These are phyloP conservation scores for Leptodirus hochenwartii DNA, from an alignment of 2,888 invertebrate species.

Conservation along the genomic window DNA sequence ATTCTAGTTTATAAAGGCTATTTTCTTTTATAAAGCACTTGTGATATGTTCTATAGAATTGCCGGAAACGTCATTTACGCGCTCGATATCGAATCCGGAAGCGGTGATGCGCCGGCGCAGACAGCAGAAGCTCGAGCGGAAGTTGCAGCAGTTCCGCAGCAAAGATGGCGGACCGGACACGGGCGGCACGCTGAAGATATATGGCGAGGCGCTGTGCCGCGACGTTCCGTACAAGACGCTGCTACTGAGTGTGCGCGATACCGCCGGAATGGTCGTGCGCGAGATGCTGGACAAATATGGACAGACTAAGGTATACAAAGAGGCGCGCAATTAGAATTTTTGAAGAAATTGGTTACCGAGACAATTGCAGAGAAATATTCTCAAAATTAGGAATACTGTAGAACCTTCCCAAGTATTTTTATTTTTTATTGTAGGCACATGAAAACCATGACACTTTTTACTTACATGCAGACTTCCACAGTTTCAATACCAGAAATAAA, in stretches of 20 bases:
- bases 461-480: no score
- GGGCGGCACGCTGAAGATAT: slow-evolving; percentile 80
- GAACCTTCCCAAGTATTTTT: no score
- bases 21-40: not conserved
- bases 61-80: slow-evolving; percentile 95
- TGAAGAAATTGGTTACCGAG: no score
- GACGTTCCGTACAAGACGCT: slow-evolving; percentile 98
- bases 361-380: no score
- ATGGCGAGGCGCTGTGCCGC: slow-evolving; percentile 88
- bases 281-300: slow-evolving; percentile 98
- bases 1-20: not conserved
- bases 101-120: slow-evolving; percentile 95
- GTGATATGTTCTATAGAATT: slow-evolving; percentile 41
- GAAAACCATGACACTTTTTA: no score
- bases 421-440: no score
- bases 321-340: no score
- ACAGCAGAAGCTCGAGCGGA: slow-evolving; percentile 91
- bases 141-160: slow-evolving; percentile 87
- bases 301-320: slow-evolving; percentile 41
- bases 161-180: slow-evolving; percentile 93
- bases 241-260: slow-evolving; percentile 81
- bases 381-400: no score
- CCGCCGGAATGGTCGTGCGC: slow-evolving; percentile 78
- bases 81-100: slow-evolving; percentile 98
- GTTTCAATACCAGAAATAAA: no score